Base-by-base conservation (phyloP, 2,113 vertebrate species). In the Pithys albifrons region DNA sequence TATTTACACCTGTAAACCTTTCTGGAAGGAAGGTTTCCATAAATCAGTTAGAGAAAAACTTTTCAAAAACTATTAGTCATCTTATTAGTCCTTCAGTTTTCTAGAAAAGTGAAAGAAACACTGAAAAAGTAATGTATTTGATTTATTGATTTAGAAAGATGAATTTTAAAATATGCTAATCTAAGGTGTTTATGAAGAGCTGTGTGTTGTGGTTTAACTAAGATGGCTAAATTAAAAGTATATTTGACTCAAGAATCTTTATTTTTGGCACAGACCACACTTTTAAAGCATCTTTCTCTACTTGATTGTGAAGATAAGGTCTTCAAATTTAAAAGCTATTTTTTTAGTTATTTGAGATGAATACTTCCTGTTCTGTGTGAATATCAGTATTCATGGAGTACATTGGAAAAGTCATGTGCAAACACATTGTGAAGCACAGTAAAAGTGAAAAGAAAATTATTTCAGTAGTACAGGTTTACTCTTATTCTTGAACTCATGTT, bases 141-240 rank as follows among this genome's bases (percentile, higher is more conserved):
- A 48, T 46, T 46, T 24, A 37, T 55, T 46, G 5, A 57, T 41
- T 70, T 69, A 22, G 35, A 87, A 59, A 69, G 2, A 19, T 31
- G 0, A 57, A 74, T 65, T 51, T 29, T 22, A 57, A 85, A 66
- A 62, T 57, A 33, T 0, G 0, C 2, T 67, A 48, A 54, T 23
- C 19, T 41, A 58, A 28, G 0, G 0, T 59, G 14, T n/a, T 35
- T 65, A 25, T 54, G 20, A 86, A 74, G 8, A 69, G 8, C 29
- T 28, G 3, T 35, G 16, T 35, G 7, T 29, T 54, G 22, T 70
- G 12, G 7, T 64, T 54, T 55, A 81, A 77, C 2, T 20, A 6
- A 80, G 7, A 31, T 41, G 4, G 19, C 17, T 67, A 52, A 62
- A 65, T 61, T 74, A 41, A 62, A 83, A 80, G 17, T 43, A 67